Percentiles rank a stretch among this genome's conserved stretches.
Evolutionary conservation across 2,113 vertebrate species (phyloP).

Genomic region (Neofelis nebulosa): DNA sequence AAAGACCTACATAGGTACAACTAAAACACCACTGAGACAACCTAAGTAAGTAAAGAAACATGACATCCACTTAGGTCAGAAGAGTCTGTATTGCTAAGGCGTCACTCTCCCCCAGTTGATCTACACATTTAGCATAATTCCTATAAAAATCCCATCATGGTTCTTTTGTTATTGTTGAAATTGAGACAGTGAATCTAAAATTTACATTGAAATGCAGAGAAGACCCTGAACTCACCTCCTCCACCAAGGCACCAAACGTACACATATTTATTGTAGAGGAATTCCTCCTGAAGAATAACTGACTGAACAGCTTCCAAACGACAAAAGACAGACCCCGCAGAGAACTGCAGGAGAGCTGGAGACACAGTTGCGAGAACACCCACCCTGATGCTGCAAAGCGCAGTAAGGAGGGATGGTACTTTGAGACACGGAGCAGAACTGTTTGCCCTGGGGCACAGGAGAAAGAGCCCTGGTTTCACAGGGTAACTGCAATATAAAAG

Average conservation of each 20-base stretch:
- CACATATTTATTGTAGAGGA: not conserved
- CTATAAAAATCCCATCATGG: not conserved
- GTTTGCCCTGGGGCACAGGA: not conserved
- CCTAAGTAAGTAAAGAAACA: not conserved
- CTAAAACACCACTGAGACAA: not conserved
- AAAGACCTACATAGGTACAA: not conserved
- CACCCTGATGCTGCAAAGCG: not conserved
- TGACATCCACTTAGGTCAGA: not conserved
- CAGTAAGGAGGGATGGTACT: not conserved
- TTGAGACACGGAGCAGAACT: not conserved
- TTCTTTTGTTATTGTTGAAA: not conserved
- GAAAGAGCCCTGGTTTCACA: not conserved
- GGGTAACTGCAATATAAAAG: not conserved
- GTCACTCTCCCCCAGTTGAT: not conserved
- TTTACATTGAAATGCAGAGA: not conserved
- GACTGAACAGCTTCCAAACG: not conserved
- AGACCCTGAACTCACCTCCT: not conserved
- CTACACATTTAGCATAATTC: not conserved
- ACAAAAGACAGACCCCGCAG: not conserved
- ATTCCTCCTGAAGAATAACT: not conserved
- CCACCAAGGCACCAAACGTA: not conserved
- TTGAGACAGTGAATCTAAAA: not conserved
- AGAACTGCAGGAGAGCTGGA: not conserved
- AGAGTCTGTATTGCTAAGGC: not conserved
- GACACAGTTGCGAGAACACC: not conserved